phyloP scores from a whole-genome alignment of 2,113 vertebrate species.

The Heliornis fulica region DNA sequence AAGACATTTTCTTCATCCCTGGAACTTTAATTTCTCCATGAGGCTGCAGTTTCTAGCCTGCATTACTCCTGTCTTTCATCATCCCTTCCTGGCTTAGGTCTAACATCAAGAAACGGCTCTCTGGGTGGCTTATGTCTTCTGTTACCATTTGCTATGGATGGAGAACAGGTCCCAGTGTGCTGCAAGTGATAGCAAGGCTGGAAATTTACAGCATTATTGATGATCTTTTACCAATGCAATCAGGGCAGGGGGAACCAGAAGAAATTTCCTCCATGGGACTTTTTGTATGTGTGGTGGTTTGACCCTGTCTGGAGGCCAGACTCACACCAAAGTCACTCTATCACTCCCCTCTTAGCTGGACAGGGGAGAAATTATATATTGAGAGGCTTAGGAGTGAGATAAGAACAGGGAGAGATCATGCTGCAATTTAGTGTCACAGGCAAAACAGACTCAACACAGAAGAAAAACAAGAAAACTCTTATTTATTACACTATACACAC shows the following conservation, averaged over 20 bases:
- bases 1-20: neutral
- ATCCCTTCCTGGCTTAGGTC: neutral
- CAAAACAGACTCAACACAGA: too few relatives aligned
- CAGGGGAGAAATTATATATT: too few relatives aligned
- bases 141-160: neutral
- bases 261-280: neutral
- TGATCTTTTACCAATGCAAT: neutral
- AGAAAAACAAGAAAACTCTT: too few relatives aligned
- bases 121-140: neutral
- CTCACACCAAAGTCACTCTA: too few relatives aligned
- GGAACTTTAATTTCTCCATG: neutral
- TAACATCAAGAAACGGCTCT: neutral
- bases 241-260: neutral
- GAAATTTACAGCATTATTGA: fast-evolving
- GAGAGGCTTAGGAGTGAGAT: too few relatives aligned
- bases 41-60: neutral
- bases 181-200: too few relatives aligned
- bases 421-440: too few relatives aligned
- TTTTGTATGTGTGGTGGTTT: too few relatives aligned
- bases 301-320: too few relatives aligned
- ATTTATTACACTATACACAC: too few relatives aligned
- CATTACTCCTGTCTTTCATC: neutral
- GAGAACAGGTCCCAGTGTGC: neutral
- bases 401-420: too few relatives aligned
- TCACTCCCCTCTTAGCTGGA: too few relatives aligned